These are phyloP conservation scores for Pangasius mekongensis DNA, from an alignment of 2,797 vertebrate genomes.

Conservation along the genomic window DNA sequence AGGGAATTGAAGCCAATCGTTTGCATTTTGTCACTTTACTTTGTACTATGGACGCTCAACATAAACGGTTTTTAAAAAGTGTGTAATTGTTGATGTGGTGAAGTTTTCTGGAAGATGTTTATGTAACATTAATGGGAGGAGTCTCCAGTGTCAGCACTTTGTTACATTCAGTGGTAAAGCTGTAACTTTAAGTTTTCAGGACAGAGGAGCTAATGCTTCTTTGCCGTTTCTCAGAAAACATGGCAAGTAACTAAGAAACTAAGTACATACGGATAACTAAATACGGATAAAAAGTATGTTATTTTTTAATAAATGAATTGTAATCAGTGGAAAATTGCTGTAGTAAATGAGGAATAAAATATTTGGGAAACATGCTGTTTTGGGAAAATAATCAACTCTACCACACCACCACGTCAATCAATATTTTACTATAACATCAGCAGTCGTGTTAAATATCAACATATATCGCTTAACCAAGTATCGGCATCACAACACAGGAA, in stretches of 20 bases:
- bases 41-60: too few species aligned
- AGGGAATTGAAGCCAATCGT: too few species aligned
- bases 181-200: too few species aligned
- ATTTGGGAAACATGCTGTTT: not conserved
- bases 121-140: not conserved
- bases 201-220: not conserved
- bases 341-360: too few species aligned
- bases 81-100: not conserved
- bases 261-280: not conserved
- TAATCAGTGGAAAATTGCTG: not conserved
- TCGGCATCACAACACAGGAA: not conserved
- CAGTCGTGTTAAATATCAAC: not conserved
- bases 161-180: too few species aligned
- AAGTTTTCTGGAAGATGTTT: too few species aligned
- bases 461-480: not conserved
- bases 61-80: too few species aligned
- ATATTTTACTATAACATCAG: not conserved
- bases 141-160: not conserved
- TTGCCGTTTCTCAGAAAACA: not conserved
- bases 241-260: not conserved
- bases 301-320: not conserved
- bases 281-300: not conserved
- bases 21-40: too few species aligned
- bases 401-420: not conserved
- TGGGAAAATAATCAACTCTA: constrained; percentile 2